Evolutionary conservation across 1,140 invertebrate genomes (phyloP).

Genomic region (Helicoverpa zea): DNA sequence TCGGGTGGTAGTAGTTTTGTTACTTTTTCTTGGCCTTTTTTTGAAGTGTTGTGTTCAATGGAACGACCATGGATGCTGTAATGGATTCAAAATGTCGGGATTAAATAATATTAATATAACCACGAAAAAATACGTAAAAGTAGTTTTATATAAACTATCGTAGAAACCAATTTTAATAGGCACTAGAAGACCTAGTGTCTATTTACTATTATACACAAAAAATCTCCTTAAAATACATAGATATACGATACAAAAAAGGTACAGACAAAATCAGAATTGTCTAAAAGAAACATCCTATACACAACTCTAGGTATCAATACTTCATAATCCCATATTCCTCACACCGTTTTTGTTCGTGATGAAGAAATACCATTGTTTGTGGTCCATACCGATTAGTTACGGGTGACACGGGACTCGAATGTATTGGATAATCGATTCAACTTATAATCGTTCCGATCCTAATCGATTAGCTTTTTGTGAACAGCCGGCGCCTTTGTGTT

Average conservation of each 20-base stretch:
- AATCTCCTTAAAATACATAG: no score
- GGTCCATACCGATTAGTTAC: constrained; percentile 64
- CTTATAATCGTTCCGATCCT: constrained; percentile 70
- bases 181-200: no score
- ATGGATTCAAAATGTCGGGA: no score
- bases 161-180: no score
- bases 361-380: constrained; percentile 76
- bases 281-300: constrained; percentile 61
- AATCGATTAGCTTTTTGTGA: constrained; percentile 73
- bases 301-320: constrained; percentile 56
- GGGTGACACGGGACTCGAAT: constrained; percentile 66
- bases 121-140: no score
- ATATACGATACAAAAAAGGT: no score
- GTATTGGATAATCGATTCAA: constrained; percentile 71
- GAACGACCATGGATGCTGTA: no score
- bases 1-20: neutral
- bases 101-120: no score
- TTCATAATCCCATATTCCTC: constrained; percentile 74
- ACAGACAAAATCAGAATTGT: neutral
- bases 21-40: neutral
- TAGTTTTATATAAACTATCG: no score
- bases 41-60: neutral
- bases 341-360: constrained; percentile 76
- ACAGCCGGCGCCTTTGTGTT: constrained; percentile 65
- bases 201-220: no score